These are phyloP conservation scores for Phoenicopterus ruber DNA, from an alignment of 2,113 vertebrate species.

Conservation along the genomic window DNA sequence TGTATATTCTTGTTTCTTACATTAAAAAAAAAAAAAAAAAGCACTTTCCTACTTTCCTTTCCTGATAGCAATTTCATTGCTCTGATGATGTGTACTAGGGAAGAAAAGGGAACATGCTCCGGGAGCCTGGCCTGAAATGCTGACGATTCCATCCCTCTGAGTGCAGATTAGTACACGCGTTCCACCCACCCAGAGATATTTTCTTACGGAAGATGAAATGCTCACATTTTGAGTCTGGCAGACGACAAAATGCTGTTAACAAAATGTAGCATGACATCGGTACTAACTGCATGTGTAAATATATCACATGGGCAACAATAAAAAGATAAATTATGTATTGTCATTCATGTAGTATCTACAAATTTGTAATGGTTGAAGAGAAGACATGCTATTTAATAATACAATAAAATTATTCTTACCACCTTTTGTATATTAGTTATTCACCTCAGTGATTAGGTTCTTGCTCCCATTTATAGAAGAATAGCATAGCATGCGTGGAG, in stretches of 20 bases:
- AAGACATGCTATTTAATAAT: constrained; percentile 86
- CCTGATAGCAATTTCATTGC: constrained; percentile 53
- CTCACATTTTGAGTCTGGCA: constrained; percentile 65
- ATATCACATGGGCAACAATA: constrained; percentile 68
- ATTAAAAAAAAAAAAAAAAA: background rate
- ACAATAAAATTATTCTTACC: constrained; percentile 93
- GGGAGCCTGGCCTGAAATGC: constrained; percentile 46
- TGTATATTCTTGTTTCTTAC: constrained; percentile 38
- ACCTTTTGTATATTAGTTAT: constrained; percentile 61
- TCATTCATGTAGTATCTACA: constrained; percentile 81
- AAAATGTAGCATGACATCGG: constrained; percentile 86
- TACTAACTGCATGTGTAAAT: constrained; percentile 91
- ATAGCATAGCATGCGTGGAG: background rate
- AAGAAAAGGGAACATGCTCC: constrained; percentile 69
- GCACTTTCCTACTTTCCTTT: constrained; percentile 60
- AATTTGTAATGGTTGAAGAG: constrained; percentile 82
- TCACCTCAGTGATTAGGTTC: background rate
- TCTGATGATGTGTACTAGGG: constrained; percentile 60
- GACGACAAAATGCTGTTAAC: constrained; percentile 77
- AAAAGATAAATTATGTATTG: constrained; percentile 80
- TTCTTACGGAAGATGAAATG: constrained; percentile 65
- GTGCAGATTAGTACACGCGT: constrained; percentile 53
- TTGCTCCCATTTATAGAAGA: background rate
- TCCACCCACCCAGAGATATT: constrained; percentile 63
- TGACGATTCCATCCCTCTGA: constrained; percentile 34